These are phyloP conservation scores for Pterostichus niger DNA, from an alignment of 2,888 invertebrate genomes.

Conservation along the genomic window DNA sequence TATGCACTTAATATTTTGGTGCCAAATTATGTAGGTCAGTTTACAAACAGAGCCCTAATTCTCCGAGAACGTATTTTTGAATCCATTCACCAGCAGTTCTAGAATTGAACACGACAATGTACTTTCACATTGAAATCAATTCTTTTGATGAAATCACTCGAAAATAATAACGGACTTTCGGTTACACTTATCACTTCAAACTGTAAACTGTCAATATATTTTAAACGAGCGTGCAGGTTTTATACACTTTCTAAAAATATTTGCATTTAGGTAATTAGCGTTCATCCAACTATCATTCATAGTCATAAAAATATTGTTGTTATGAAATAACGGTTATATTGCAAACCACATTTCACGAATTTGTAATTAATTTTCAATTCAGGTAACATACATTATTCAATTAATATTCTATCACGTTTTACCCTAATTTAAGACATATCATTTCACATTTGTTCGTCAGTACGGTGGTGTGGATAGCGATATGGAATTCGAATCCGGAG, in stretches of 20 bases:
- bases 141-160: constrained; percentile 6
- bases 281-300: constrained; percentile 9
- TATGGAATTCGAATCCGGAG: too few relatives aligned
- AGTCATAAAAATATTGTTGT: not conserved
- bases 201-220: constrained; percentile 17
- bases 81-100: constrained; percentile 17
- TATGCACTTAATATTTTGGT: not conserved
- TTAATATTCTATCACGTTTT: not conserved
- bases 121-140: constrained; percentile 30
- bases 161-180: constrained; percentile 30
- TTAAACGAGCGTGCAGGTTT: constrained; percentile 14
- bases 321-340: not conserved
- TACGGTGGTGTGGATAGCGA: too few relatives aligned
- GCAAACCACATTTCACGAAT: constrained; percentile 13
- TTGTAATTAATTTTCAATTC: constrained; percentile 29
- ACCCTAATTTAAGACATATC: too few relatives aligned
- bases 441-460: too few relatives aligned
- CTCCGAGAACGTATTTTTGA: not conserved
- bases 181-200: constrained; percentile 19
- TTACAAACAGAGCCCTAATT: constrained; percentile 2
- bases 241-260: constrained; percentile 33
- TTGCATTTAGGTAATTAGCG: constrained; percentile 5
- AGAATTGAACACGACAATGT: not conserved
- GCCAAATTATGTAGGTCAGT: constrained; percentile 1
- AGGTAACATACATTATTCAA: not conserved